A percentile compares a stretch with the other conserved stretches of the same genome.
Evolutionary conservation across 2,797 vertebrate genomes (phyloP).

Genomic region (Ctenopoma kingsleyae): DNA sequence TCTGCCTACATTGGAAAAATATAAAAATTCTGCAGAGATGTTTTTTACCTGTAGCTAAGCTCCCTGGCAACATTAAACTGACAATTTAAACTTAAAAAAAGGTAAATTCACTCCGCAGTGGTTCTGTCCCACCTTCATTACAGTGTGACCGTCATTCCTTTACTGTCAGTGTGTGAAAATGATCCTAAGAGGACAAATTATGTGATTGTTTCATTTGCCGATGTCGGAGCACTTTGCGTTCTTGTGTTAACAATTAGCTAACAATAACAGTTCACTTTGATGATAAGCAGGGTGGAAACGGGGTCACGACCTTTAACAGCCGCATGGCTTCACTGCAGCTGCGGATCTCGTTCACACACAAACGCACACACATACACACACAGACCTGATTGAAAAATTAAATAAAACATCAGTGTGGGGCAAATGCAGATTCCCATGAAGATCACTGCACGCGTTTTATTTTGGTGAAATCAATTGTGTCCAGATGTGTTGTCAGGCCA

Average conservation of each 20-base stretch:
- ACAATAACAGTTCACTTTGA: slow-evolving; percentile 76
- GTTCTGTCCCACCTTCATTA: background rate
- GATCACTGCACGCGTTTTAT: slow-evolving; percentile 14
- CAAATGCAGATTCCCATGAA: slow-evolving; percentile 48
- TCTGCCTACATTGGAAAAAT: background rate
- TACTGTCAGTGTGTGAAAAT: slow-evolving; percentile 36
- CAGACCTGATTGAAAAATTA: slow-evolving; percentile 18
- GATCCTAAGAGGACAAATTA: slow-evolving; percentile 50
- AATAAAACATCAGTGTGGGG: slow-evolving; percentile 22
- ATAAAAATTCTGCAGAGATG: background rate
- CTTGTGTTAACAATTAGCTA: slow-evolving; percentile 80
- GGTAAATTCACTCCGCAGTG: background rate
- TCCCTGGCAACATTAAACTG: background rate
- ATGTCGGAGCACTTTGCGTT: slow-evolving; percentile 55
- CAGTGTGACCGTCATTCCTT: slow-evolving; percentile 11
- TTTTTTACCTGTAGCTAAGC: background rate
- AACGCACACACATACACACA: background rate
- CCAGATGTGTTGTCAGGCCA: slow-evolving; percentile 56
- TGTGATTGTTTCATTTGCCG: slow-evolving; percentile 63
- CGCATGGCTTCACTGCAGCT: slow-evolving; percentile 6
- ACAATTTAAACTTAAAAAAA: background rate
- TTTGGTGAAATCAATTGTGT: slow-evolving; percentile 42
- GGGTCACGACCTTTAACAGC: slow-evolving; percentile 59
- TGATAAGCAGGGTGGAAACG: slow-evolving; percentile 70
- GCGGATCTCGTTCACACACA: background rate